Evolutionary conservation across 1,140 invertebrate genomes (phyloP).

Genomic region (Cherax destructor): DNA sequence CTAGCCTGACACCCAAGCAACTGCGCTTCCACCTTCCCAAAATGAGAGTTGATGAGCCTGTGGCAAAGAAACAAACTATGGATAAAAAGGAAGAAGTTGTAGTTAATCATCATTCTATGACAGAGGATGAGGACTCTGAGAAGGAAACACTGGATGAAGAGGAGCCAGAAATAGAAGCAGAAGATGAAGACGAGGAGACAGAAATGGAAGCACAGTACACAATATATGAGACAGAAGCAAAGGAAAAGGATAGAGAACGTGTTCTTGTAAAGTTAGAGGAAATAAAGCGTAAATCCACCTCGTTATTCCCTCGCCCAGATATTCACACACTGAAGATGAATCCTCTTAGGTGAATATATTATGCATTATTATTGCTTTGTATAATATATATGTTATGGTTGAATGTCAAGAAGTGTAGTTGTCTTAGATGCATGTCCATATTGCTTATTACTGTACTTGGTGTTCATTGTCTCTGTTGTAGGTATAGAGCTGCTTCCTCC

Average conservation of each 20-base stretch:
- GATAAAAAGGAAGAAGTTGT: not conserved
- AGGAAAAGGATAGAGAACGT: not conserved
- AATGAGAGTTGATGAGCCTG: not conserved
- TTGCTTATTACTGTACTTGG: too few species aligned
- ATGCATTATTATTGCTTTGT: not conserved
- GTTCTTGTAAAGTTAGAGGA: not conserved
- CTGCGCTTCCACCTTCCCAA: slow-evolving; percentile 59
- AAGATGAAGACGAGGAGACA: not conserved
- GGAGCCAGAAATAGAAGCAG: slow-evolving; percentile 14
- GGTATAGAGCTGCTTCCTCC: too few species aligned
- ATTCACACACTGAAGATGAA: not conserved
- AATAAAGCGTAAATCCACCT: not conserved
- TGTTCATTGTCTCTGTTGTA: too few species aligned
- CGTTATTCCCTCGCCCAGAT: not conserved
- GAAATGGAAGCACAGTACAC: not conserved
- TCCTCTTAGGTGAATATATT: not conserved
- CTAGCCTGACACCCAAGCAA: slow-evolving; percentile 54
- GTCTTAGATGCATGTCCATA: too few species aligned
- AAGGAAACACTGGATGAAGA: not conserved
- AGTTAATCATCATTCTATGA: not conserved
- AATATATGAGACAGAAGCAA: not conserved
- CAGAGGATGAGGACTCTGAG: slow-evolving; percentile 6
- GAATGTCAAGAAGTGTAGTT: not conserved
- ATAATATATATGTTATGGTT: not conserved
- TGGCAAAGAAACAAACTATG: not conserved